Conservation (phyloP, 2,888 invertebrate species). For the Orgyia antiqua region DNA sequence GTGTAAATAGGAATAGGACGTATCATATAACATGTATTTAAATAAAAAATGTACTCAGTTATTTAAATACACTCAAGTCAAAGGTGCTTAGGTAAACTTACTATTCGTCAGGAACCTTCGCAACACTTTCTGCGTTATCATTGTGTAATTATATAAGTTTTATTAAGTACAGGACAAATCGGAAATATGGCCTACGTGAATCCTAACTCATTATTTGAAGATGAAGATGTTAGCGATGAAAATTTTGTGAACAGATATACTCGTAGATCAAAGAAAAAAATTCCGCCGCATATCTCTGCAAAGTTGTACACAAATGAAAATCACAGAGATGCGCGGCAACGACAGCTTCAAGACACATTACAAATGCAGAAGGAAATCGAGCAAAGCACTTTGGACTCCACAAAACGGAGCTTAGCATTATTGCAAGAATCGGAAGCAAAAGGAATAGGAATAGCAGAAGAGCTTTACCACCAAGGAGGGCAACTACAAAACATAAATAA, state of each 20-base stretch:
- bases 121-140: no score
- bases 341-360: constrained; percentile 84
- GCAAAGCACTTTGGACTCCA: constrained; percentile 88
- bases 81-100: no score
- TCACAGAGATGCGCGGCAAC: constrained; percentile 76
- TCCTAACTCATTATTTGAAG: constrained; percentile 82
- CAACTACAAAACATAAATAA: constrained; percentile 92
- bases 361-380: constrained; percentile 88
- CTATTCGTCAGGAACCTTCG: no score
- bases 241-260: constrained; percentile 84
- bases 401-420: constrained; percentile 87
- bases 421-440: constrained; percentile 95
- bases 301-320: constrained; percentile 38
- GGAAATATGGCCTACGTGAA: constrained; percentile 81
- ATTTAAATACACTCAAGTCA: no score
- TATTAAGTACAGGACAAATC: no score
- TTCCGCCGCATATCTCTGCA: constrained; percentile 46
- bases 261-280: constrained; percentile 34
- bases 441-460: constrained; percentile 96
- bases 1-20: no score
- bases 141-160: no score
- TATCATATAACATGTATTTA: no score
- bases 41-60: no score
- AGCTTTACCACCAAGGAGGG: constrained; percentile 92
- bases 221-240: constrained; percentile 90